Percentiles rank a stretch among this genome's conserved stretches.
phyloP scores from a whole-genome alignment of 2,113 vertebrate genomes.

The Rhineura floridana region DNA sequence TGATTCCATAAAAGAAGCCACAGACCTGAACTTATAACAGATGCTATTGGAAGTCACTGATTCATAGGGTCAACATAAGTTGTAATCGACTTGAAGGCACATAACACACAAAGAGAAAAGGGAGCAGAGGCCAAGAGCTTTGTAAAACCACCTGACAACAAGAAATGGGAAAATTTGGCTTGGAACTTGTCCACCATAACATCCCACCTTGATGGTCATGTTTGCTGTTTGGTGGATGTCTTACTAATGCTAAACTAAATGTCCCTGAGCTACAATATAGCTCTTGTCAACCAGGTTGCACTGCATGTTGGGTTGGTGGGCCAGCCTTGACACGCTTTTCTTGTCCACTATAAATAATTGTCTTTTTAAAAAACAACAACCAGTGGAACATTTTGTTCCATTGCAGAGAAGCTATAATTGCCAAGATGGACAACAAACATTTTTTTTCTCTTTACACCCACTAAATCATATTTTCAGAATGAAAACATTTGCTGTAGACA shows the following conservation, averaged over 20 bases:
- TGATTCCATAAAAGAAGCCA: no score
- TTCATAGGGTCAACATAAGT: no score
- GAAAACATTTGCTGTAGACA: background rate
- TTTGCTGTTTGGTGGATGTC: background rate
- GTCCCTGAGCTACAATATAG: background rate
- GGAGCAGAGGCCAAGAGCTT: background rate
- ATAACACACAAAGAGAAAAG: background rate
- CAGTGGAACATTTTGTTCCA: background rate
- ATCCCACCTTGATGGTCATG: background rate
- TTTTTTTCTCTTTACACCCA: no score
- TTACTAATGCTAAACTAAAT: background rate
- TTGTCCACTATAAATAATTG: background rate
- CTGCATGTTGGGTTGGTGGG: background rate
- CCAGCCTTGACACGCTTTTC: background rate
- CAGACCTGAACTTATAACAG: no score
- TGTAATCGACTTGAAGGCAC: no score
- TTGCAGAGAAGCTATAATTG: background rate
- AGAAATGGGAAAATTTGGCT: background rate
- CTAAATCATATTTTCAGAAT: fast-evolving
- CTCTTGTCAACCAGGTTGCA: background rate
- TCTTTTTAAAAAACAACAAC: background rate
- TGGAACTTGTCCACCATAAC: no score
- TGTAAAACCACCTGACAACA: background rate
- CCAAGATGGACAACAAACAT: background rate
- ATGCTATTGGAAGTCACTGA: no score